Evolutionary conservation across 2,888 invertebrate genomes (phyloP), one percentile per base, ranked within the genome.

Genomic region (Busseola fusca): DNA sequence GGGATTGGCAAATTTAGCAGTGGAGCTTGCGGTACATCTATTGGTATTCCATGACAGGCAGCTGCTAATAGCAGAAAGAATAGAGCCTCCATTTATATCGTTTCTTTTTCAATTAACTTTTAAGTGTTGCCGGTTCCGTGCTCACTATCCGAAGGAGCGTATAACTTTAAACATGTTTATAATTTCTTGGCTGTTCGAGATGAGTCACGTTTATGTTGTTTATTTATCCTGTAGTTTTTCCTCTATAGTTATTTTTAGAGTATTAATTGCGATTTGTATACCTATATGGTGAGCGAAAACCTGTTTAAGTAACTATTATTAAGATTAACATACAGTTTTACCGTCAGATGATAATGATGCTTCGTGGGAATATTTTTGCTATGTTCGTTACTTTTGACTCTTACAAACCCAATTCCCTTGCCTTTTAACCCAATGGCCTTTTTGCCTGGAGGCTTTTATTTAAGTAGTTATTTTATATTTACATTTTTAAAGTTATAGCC

Each of bases 1-100:
- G 74, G 73, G 3, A 40, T 40, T 40, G 25, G 52, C 4, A 74
- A 25, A 54, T 66, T 59, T 6, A 74, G 16, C 40, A 48, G 37
- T 18, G 37, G 37, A 4, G 73, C n/a, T 52, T 65, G 45, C 9
- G 21, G 58, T 14, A 45, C 1, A 14, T 60, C 73, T 40, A 54
- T 4, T 25, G 59, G 74, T 25, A 74, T 21, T 40, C 73, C 73
- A 3, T 54, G 30, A 48, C 66, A 54, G 3, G 16, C 52, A 40
- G 58, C 66, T 6, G 66, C 10, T 12, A 74, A n/a, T 1, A 74
- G 30, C 9, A 73, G 16, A 3, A 48, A 14, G 21, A 25, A 18
- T 7, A 74, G 18, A 48, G 30, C 18, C 14, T 18, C 37, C 73
- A 74, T 73, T 25, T 14, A 14, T 40, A 9, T 40, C 14, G 14